Evolutionary conservation across 2,888 invertebrate genomes (phyloP).

Genomic region (Dyspetes luteomarginatus): DNA sequence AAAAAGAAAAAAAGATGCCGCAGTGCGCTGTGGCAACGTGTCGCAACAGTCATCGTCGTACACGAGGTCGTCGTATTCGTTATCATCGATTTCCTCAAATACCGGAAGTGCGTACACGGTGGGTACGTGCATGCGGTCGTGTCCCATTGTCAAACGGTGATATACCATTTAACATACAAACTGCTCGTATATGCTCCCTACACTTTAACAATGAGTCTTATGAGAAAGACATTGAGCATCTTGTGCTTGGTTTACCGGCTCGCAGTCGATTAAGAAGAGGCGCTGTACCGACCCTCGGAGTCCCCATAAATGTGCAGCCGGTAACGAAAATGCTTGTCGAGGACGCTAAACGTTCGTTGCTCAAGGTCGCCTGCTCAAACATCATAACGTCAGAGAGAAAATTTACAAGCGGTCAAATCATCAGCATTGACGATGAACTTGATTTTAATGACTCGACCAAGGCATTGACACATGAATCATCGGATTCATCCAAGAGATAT

Average conservation of each 20-base stretch:
- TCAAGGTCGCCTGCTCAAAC: conserved; percentile 79
- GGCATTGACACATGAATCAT: neutral
- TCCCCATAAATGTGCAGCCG: conserved; percentile 82
- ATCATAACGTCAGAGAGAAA: conserved; percentile 63
- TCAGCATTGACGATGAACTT: conserved; percentile 22
- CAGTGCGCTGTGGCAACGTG: conserved; percentile 86
- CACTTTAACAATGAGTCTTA: conserved; percentile 85
- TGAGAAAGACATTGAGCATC: conserved; percentile 85
- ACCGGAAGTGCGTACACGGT: conserved; percentile 84
- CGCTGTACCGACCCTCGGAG: conserved; percentile 84
- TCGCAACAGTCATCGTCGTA: conserved; percentile 85
- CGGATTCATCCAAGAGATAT: conserved; percentile 30
- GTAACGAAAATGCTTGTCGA: conserved; percentile 81
- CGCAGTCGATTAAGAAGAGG: conserved; percentile 85
- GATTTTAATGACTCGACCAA: neutral
- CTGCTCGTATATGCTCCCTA: conserved; percentile 85
- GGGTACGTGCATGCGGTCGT: conserved; percentile 85
- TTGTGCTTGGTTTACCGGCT: conserved; percentile 85
- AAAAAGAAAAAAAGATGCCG: conserved; percentile 82
- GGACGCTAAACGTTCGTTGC: conserved; percentile 78
- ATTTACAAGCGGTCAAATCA: conserved; percentile 50
- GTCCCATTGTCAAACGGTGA: conserved; percentile 82
- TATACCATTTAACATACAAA: conserved; percentile 84
- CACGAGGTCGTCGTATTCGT: conserved; percentile 85
- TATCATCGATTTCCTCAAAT: conserved; percentile 86